Percentiles rank a stretch among this genome's conserved stretches.
Evolutionary conservation across 2,113 vertebrate genomes (phyloP).

Genomic region (Capreolus pygargus): DNA sequence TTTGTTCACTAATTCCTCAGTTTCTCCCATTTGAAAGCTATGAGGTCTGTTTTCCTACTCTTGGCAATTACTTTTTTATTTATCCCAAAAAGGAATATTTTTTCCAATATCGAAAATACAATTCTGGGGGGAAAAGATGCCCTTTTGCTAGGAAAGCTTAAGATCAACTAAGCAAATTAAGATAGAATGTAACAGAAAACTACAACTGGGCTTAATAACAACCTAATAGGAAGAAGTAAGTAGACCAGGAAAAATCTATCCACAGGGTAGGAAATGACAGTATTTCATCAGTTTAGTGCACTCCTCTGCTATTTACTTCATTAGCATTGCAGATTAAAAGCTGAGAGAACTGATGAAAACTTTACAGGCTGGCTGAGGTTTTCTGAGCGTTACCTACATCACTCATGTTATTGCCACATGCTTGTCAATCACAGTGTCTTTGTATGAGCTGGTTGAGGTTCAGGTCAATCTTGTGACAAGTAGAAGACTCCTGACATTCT

Average conservation of each 20-base stretch:
- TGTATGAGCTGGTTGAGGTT: neutral
- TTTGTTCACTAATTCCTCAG: neutral
- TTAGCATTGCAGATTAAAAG: neutral
- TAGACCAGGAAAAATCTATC: neutral
- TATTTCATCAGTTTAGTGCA: neutral
- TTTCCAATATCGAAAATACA: neutral
- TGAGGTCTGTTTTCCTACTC: neutral
- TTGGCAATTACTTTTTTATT: neutral
- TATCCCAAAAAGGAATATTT: neutral
- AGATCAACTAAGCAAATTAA: neutral
- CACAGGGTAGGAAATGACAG: neutral
- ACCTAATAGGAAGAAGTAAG: neutral
- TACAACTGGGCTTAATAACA: neutral
- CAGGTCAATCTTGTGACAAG: neutral
- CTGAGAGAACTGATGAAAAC: neutral
- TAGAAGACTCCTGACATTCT: neutral
- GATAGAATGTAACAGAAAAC: neutral
- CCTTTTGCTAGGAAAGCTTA: neutral
- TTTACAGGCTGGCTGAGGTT: neutral
- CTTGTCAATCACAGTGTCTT: neutral
- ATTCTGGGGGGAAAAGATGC: neutral
- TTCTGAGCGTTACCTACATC: neutral
- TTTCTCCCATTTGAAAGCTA: neutral
- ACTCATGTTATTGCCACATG: rapidly evolving
- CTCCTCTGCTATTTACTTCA: neutral